These are phyloP conservation scores for Condylostylus longicornis DNA, from an alignment of 1,140 invertebrate species.

Conservation along the genomic window DNA sequence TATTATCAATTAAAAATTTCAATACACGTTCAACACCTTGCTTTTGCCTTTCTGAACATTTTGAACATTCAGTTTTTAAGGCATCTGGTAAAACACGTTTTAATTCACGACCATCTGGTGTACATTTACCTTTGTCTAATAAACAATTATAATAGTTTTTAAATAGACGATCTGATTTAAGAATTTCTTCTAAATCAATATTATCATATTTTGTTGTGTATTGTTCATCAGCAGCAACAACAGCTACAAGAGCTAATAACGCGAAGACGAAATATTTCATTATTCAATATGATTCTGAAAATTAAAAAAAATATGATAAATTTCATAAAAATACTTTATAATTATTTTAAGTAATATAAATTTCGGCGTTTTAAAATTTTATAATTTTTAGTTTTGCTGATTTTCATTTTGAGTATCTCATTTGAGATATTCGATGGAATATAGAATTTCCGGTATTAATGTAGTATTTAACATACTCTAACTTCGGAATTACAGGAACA, in stretches of 20 bases:
- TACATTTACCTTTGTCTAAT: constrained; percentile 48
- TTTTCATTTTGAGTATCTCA: no score
- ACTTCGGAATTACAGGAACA: no score
- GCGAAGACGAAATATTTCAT: constrained; percentile 11
- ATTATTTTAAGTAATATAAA: no score
- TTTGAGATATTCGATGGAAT: no score
- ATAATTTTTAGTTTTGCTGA: no score
- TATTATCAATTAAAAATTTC: constrained; percentile 37
- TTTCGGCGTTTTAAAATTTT: no score
- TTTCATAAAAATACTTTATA: no score
- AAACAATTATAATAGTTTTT: constrained; percentile 51
- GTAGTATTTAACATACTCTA: no score
- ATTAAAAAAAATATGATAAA: no score
- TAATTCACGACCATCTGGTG: constrained; percentile 50
- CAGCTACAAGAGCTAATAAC: constrained; percentile 30
- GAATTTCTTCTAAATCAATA: constrained; percentile 49
- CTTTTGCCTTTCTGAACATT: constrained; percentile 44
- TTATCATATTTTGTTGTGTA: constrained; percentile 61
- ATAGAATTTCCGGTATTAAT: no score
- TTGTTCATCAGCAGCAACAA: constrained; percentile 34
- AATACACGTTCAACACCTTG: constrained; percentile 38
- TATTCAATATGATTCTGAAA: no score
- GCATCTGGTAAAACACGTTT: constrained; percentile 52
- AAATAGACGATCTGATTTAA: constrained; percentile 48
- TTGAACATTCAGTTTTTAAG: constrained; percentile 42